phyloP scores from a whole-genome alignment of 2,797 vertebrate genomes.

The Babyrousa celebensis region DNA sequence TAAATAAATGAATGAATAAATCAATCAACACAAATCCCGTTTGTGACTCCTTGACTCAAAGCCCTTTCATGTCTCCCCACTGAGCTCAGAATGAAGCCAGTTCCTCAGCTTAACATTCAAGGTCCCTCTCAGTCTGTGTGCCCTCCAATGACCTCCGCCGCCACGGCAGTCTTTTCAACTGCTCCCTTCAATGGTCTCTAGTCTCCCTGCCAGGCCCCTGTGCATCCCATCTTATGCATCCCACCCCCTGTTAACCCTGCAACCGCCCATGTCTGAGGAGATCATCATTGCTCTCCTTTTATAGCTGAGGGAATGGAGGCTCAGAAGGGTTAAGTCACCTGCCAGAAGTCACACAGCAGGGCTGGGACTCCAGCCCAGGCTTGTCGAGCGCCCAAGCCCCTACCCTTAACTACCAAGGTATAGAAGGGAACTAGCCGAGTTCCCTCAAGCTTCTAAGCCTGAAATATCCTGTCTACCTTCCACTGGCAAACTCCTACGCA shows the following conservation, averaged over 20 bases:
- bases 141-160: neutral
- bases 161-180: fast-evolving
- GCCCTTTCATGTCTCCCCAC: neutral
- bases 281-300: neutral
- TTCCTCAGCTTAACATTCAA: neutral
- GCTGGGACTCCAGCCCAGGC: neutral
- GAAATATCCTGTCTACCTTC: neutral
- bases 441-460: neutral
- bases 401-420: neutral
- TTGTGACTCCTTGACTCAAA: neutral
- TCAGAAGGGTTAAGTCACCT: constrained; percentile 6
- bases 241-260: no score
- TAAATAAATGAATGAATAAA: no score
- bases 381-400: neutral
- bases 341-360: neutral
- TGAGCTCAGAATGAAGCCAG: neutral
- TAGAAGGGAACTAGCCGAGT: neutral
- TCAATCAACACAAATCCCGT: neutral
- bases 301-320: neutral
- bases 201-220: no score
- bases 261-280: fast-evolving
- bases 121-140: neutral
- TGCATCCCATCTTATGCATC: neutral
- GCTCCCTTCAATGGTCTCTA: neutral
- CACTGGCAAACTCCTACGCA: neutral